Evolutionary conservation across 2,888 invertebrate species (phyloP).

Genomic region (Gortyna flavago): DNA sequence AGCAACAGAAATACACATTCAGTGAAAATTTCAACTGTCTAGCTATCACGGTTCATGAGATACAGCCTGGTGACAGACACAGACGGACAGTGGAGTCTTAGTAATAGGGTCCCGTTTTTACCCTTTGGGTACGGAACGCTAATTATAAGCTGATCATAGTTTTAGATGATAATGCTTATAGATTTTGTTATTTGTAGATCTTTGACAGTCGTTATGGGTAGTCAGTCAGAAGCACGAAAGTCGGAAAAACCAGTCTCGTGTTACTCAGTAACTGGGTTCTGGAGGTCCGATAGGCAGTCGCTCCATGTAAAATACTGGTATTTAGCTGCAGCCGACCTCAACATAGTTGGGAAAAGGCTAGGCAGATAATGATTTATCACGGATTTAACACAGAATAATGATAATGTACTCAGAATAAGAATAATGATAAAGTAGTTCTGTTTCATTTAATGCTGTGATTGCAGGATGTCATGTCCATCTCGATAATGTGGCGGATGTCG

Average conservation of each 20-base stretch:
- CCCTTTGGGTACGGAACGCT: too few relatives aligned
- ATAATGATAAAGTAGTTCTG: conserved; percentile 8
- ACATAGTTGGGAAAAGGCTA: neutral
- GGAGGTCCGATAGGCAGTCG: neutral
- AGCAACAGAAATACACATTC: too few relatives aligned
- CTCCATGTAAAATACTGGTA: neutral
- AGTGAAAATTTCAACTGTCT: too few relatives aligned
- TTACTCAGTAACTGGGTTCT: neutral
- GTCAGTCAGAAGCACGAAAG: neutral
- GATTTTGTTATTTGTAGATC: neutral
- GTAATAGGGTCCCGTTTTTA: too few relatives aligned
- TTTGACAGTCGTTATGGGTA: neutral
- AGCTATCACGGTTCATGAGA: too few relatives aligned
- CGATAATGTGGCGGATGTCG: conserved; percentile 59
- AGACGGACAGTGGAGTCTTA: too few relatives aligned
- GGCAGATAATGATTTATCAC: neutral
- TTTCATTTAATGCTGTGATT: conserved; percentile 29
- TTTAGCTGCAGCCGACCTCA: neutral
- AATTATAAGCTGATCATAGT: neutral
- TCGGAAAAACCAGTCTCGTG: neutral
- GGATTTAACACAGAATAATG: neutral
- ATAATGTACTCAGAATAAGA: neutral
- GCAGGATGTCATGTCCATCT: conserved; percentile 65
- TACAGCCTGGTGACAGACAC: too few relatives aligned
- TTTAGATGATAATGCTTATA: neutral